Percentiles rank a stretch among this genome's conserved stretches.
Evolutionary conservation across 2,888 invertebrate genomes (phyloP).

Genomic region (Oscheius myriophilus): DNA sequence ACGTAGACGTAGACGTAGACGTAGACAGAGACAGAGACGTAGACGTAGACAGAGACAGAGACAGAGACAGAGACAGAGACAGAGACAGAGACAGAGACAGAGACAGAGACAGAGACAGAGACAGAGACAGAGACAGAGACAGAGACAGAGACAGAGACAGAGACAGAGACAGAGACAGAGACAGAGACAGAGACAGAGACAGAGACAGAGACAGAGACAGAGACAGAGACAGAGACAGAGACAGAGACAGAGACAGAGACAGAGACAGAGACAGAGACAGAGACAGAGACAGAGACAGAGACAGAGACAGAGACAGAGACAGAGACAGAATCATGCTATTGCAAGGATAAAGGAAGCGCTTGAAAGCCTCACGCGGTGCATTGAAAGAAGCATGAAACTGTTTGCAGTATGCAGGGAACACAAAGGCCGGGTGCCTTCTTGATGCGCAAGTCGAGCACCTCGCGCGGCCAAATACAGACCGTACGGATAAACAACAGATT

Average conservation of each 20-base stretch:
- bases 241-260: too few species aligned
- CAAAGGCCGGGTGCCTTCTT: constrained; percentile 16
- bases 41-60: background rate
- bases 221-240: constrained; percentile 3
- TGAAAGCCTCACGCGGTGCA: constrained; percentile 7
- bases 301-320: background rate
- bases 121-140: background rate
- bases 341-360: background rate
- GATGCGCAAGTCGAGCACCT: constrained; percentile 9
- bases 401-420: constrained; percentile 11
- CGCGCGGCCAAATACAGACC: constrained; percentile 16
- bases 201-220: background rate
- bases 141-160: background rate
- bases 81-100: background rate
- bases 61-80: background rate
- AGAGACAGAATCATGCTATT: background rate
- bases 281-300: background rate
- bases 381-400: constrained; percentile 12
- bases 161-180: background rate
- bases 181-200: background rate
- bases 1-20: background rate
- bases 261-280: background rate
- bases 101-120: background rate
- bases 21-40: background rate
- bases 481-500: background rate